Conservation (phyloP, 2,888 invertebrate species). For the Chaetoderma sp. region DNA sequence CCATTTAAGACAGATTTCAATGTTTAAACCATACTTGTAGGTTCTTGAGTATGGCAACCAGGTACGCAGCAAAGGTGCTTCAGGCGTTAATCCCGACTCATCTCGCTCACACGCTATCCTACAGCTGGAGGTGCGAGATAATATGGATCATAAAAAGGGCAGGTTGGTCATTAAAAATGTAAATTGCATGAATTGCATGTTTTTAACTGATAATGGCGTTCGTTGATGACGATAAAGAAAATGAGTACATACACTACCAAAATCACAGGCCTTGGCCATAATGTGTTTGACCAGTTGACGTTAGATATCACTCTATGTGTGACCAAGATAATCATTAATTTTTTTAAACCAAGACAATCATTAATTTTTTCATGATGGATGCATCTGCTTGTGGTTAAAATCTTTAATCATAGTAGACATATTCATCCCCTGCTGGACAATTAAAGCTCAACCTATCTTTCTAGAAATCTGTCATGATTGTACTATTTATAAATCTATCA, state of each 20-base stretch:
- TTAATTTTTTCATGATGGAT: too few relatives aligned
- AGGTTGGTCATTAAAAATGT: constrained; percentile 51
- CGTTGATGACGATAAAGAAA: neutral
- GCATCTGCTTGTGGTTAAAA: too few relatives aligned
- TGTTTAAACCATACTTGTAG: constrained; percentile 44
- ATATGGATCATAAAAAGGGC: constrained; percentile 53
- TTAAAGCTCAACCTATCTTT: too few relatives aligned
- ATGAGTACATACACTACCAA: neutral
- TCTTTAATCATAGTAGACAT: too few relatives aligned
- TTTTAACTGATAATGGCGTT: neutral
- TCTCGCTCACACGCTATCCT: constrained; percentile 68
- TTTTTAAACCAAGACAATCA: neutral
- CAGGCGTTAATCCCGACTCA: constrained; percentile 66
- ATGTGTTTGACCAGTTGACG: neutral
- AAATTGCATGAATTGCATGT: neutral
- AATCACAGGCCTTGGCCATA: neutral
- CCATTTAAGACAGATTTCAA: neutral
- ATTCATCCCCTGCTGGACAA: too few relatives aligned
- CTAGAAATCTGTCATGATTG: too few relatives aligned
- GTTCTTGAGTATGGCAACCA: constrained; percentile 64
- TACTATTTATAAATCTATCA: too few relatives aligned
- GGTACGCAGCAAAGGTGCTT: constrained; percentile 64
- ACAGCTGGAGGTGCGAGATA: constrained; percentile 63
- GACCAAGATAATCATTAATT: neutral
- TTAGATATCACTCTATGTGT: neutral